Percentiles rank a stretch among this genome's conserved stretches.
phyloP scores from a whole-genome alignment of 2,113 vertebrate genomes.

The Mus pahari region DNA sequence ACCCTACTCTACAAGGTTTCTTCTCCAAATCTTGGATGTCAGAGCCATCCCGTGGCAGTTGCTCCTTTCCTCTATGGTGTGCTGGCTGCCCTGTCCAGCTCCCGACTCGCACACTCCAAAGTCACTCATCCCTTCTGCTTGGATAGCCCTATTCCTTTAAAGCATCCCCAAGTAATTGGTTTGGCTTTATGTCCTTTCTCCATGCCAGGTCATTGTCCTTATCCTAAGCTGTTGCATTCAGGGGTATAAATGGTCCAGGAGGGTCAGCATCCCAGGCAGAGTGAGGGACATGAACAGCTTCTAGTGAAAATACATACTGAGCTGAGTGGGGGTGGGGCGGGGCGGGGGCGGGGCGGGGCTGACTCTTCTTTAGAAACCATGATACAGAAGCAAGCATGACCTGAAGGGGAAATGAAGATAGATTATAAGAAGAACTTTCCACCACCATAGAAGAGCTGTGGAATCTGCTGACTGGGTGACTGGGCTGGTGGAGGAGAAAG shows the following conservation, averaged over 20 bases:
- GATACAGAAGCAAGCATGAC: background rate
- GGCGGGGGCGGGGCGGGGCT: background rate
- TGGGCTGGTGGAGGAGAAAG: background rate
- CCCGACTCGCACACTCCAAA: background rate
- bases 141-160: background rate
- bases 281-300: background rate
- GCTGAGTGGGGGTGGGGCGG: background rate
- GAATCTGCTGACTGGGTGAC: background rate
- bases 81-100: background rate
- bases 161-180: background rate
- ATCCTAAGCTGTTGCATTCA: background rate
- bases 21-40: background rate
- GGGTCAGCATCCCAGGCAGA: background rate
- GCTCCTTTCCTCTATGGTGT: background rate
- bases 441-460: background rate
- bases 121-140: background rate
- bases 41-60: background rate
- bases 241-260: background rate
- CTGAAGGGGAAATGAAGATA: background rate
- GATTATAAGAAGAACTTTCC: conserved; percentile 45
- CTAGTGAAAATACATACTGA: background rate
- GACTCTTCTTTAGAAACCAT: conserved; percentile 16
- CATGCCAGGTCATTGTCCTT: background rate
- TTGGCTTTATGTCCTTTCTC: background rate
- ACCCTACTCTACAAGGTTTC: background rate